These are phyloP conservation scores for Boulengeromyrus knoepffleri DNA, from an alignment of 2,113 vertebrate species.

Conservation along the genomic window DNA sequence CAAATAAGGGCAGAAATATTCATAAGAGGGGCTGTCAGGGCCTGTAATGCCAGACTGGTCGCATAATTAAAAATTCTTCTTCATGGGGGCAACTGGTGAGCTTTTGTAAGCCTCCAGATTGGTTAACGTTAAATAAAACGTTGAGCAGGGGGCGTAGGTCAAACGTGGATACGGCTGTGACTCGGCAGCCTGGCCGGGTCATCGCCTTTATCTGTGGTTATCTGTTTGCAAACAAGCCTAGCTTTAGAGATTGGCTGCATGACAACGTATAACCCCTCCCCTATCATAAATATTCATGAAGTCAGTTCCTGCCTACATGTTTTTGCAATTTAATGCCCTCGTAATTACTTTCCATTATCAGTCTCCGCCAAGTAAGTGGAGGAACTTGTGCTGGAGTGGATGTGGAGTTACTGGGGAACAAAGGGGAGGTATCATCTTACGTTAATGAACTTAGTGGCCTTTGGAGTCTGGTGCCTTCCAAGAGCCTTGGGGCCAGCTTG, in stretches of 20 bases:
- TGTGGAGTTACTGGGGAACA: not conserved
- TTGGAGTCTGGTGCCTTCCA: not conserved
- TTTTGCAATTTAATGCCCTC: not conserved
- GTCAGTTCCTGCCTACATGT: not conserved
- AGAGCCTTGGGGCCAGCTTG: not conserved
- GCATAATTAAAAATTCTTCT: not conserved
- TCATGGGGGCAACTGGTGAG: not conserved
- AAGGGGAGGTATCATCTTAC: not conserved
- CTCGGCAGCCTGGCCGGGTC: not conserved
- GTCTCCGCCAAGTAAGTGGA: not conserved
- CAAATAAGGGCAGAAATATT: conserved; percentile 9
- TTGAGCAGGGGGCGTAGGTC: not conserved
- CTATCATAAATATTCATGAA: not conserved
- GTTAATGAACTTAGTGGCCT: not conserved
- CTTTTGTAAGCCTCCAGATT: not conserved
- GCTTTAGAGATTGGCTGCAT: not conserved
- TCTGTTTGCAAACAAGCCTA: not conserved
- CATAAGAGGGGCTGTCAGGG: not conserved
- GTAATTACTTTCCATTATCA: not conserved
- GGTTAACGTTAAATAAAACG: not conserved
- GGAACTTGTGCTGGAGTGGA: not conserved
- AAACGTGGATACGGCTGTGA: not conserved
- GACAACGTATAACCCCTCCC: not conserved
- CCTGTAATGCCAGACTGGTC: not conserved
- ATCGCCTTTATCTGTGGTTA: not conserved